These are phyloP conservation scores for Acronicta leporina DNA, from an alignment of 2,888 invertebrate species.

Conservation along the genomic window DNA sequence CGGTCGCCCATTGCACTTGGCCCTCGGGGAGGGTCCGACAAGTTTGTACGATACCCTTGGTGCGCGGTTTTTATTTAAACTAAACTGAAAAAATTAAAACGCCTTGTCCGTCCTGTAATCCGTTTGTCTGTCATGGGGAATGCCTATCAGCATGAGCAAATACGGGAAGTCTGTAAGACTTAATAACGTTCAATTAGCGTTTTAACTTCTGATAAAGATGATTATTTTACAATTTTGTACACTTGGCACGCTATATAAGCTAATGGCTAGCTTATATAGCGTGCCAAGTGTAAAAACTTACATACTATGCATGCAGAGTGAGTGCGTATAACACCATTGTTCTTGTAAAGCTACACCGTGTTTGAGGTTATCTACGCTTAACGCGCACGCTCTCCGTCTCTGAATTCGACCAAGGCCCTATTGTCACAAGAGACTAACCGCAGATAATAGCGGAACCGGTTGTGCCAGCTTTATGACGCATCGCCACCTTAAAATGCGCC, in stretches of 20 bases:
- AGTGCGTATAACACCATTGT: constrained; percentile 72
- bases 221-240: constrained; percentile 22
- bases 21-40: too few species aligned
- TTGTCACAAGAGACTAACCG: constrained; percentile 75
- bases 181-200: too few species aligned
- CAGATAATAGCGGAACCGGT: constrained; percentile 81
- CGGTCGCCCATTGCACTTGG: too few species aligned
- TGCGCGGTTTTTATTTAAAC: too few species aligned
- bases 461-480: constrained; percentile 74
- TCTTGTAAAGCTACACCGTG: constrained; percentile 78
- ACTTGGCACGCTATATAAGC: constrained; percentile 16
- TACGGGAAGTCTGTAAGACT: too few species aligned
- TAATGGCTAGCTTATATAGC: too few species aligned
- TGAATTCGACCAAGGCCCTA: constrained; percentile 74
- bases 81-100: too few species aligned
- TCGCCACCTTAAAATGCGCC: constrained; percentile 71
- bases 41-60: too few species aligned
- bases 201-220: too few species aligned
- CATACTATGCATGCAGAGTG: constrained; percentile 48
- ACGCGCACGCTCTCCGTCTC: constrained; percentile 72
- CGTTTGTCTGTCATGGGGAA: too few species aligned
- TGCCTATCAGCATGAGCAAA: too few species aligned
- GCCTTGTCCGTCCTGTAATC: too few species aligned
- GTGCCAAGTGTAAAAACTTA: not conserved
- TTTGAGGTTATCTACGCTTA: constrained; percentile 66